These are phyloP conservation scores for Champsocephalus esox DNA, from an alignment of 2,797 vertebrate species.

Conservation along the genomic window DNA sequence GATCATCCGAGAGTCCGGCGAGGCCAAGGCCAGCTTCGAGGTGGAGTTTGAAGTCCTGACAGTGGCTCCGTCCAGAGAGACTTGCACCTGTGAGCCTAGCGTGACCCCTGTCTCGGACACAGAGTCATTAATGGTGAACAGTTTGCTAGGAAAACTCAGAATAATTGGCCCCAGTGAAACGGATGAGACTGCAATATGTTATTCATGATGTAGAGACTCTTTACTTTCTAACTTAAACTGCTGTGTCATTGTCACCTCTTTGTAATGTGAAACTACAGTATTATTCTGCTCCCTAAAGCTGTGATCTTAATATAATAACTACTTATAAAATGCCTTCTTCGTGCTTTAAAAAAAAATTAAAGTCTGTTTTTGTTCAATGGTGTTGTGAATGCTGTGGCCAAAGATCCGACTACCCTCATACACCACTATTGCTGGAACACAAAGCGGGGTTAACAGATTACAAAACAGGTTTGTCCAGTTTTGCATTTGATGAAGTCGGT, in stretches of 20 bases:
- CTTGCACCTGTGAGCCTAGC: conserved; percentile 47
- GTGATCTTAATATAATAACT: background rate
- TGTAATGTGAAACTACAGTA: conserved; percentile 41
- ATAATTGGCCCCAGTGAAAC: conserved; percentile 71
- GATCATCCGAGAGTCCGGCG: conserved; percentile 85
- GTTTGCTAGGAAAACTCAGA: conserved; percentile 5
- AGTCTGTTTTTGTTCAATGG: background rate
- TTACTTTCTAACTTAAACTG: background rate
- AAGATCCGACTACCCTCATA: background rate
- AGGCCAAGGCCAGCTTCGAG: conserved; percentile 87
- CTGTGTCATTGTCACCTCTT: background rate
- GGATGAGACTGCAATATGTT: conserved; percentile 70
- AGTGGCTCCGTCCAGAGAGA: conserved; percentile 84
- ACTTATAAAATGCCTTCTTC: background rate
- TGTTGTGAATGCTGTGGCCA: background rate
- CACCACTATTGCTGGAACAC: no score
- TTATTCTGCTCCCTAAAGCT: background rate
- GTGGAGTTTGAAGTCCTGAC: conserved; percentile 84
- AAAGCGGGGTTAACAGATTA: rapidly evolving
- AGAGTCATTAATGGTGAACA: conserved; percentile 1
- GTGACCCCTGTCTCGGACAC: conserved; percentile 78
- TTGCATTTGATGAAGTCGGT: background rate
- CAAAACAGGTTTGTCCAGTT: conserved; percentile 11
- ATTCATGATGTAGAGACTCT: conserved; percentile 8
- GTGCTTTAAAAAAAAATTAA: conserved; percentile 9